Evolutionary conservation across 2,113 vertebrate genomes (phyloP).

Genomic region (rabbit (Oryctolagus cuniculus)): DNA sequence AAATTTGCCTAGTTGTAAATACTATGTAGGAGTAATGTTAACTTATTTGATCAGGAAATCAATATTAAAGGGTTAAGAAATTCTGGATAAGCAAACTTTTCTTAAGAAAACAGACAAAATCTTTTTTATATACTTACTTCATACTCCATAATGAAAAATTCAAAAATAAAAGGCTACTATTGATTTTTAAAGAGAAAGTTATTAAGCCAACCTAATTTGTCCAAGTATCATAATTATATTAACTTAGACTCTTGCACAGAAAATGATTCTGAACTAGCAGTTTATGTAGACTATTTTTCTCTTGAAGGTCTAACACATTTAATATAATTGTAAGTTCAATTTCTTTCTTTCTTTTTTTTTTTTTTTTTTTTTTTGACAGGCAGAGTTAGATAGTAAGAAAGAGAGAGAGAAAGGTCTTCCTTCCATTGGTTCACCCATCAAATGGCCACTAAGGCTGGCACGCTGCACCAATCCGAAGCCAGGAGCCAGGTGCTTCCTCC

Average conservation of each 20-base stretch:
- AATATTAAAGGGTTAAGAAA: neutral
- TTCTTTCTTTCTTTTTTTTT: neutral
- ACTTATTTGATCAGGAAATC: neutral
- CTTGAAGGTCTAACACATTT: neutral
- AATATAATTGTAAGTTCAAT: neutral
- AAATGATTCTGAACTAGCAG: neutral
- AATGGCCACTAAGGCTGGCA: no score
- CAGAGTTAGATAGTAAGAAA: no score
- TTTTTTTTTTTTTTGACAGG: no score
- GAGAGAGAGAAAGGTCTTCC: no score
- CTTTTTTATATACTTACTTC: neutral
- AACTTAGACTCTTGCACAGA: neutral
- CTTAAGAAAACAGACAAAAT: neutral
- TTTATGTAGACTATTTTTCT: neutral
- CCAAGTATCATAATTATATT: neutral
- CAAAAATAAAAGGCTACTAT: neutral
- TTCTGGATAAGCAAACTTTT: neutral
- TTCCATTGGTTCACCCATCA: no score
- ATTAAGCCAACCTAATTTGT: neutral
- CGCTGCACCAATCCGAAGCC: no score
- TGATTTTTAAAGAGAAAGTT: neutral
- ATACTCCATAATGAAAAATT: neutral
- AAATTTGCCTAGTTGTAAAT: constrained; percentile 37
- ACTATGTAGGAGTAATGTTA: neutral
- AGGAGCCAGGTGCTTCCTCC: no score